These are phyloP conservation scores for Apamea sordens DNA, from an alignment of 2,888 invertebrate species.

Conservation along the genomic window DNA sequence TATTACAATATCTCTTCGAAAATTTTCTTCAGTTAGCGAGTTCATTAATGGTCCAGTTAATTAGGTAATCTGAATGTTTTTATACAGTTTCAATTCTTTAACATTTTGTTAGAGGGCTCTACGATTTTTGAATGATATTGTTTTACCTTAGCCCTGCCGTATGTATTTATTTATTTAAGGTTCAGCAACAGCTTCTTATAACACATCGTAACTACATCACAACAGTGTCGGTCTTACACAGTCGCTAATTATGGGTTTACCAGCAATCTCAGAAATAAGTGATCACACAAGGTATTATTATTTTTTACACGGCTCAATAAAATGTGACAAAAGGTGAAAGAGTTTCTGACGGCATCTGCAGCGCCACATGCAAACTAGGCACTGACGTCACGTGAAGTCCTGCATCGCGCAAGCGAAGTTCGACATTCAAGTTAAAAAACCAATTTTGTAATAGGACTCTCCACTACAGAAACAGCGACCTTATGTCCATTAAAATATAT, in stretches of 20 bases:
- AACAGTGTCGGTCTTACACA: too few species aligned
- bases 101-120: not conserved
- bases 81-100: not conserved
- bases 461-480: too few species aligned
- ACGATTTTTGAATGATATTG: not conserved
- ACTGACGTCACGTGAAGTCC: not conserved
- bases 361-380: not conserved
- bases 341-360: not conserved
- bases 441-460: too few species aligned
- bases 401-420: too few species aligned
- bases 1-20: slow-evolving; percentile 22
- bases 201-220: too few species aligned
- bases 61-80: slow-evolving; percentile 25
- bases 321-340: not conserved
- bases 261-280: too few species aligned
- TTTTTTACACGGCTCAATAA: not conserved
- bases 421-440: too few species aligned
- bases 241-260: too few species aligned
- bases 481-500: too few species aligned
- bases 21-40: slow-evolving; percentile 25
- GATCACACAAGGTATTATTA: not conserved
- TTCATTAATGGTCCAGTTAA: slow-evolving; percentile 37
- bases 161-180: too few species aligned
- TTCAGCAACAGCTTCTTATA: too few species aligned
- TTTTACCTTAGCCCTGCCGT: not conserved